A percentile compares a stretch with the other conserved stretches of the same genome.
Evolutionary conservation across 2,888 invertebrate species (phyloP).

Genomic region (Tenodera sinensis): DNA sequence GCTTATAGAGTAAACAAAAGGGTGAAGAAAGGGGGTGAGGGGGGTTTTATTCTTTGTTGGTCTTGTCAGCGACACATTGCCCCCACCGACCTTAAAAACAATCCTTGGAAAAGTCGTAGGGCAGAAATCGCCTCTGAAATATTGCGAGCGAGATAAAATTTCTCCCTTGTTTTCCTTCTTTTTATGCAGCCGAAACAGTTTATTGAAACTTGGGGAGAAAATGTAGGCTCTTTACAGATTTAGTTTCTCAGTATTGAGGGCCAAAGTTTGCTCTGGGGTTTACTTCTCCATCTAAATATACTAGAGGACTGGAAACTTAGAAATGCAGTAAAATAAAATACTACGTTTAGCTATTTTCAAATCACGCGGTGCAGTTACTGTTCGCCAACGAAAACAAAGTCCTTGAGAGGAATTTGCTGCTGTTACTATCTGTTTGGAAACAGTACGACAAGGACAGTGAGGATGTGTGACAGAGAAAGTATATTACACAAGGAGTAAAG

Average conservation of each 20-base stretch:
- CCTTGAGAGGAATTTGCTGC: too few relatives aligned
- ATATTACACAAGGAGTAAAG: too few relatives aligned
- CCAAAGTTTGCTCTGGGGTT: too few relatives aligned
- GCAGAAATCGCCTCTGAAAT: not conserved
- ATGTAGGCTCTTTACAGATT: not conserved
- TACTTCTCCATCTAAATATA: too few relatives aligned
- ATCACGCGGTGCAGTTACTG: too few relatives aligned
- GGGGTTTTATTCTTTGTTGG: not conserved
- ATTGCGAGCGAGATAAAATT: not conserved
- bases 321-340: too few relatives aligned
- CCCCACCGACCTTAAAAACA: not conserved
- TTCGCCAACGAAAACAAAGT: too few relatives aligned
- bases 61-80: not conserved
- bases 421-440: too few relatives aligned
- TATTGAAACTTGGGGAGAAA: not conserved
- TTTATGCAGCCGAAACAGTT: not conserved
- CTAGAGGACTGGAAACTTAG: too few relatives aligned
- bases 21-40: not conserved
- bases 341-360: too few relatives aligned
- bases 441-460: too few relatives aligned
- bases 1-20: conserved; percentile 6
- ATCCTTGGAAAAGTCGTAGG: not conserved
- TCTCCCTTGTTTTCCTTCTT: not conserved
- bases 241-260: not conserved
- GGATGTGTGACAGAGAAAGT: too few relatives aligned